These are phyloP conservation scores for Bombus balteatus DNA, from an alignment of 1,140 invertebrate genomes.

Conservation along the genomic window DNA sequence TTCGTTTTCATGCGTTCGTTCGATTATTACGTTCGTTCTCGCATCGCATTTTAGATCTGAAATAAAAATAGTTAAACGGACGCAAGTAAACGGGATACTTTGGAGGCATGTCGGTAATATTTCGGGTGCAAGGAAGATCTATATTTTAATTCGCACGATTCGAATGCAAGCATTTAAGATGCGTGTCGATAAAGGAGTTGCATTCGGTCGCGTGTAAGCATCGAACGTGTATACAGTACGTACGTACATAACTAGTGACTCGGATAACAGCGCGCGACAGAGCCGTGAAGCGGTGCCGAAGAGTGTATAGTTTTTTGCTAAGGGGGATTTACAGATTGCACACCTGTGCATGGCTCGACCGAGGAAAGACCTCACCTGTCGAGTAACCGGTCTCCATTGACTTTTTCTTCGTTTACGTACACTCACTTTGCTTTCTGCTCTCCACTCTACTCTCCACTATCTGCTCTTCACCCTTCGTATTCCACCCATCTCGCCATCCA, in stretches of 20 bases:
- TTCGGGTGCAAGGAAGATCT: background rate
- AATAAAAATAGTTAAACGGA: too few species aligned
- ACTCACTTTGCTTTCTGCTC: conserved; percentile 58
- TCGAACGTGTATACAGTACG: conserved; percentile 7
- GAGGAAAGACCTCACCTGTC: conserved; percentile 81
- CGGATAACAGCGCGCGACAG: conserved; percentile 18
- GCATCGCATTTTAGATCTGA: too few species aligned
- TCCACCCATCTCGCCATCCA: conserved; percentile 1
- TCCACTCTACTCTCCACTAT: conserved; percentile 25
- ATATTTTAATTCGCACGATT: background rate
- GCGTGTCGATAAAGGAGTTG: background rate
- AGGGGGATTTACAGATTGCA: conserved; percentile 80
- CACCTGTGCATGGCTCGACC: conserved; percentile 77
- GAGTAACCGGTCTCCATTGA: conserved; percentile 81
- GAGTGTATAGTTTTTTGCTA: conserved; percentile 76
- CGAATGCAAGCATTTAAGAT: background rate
- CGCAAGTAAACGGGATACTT: too few species aligned
- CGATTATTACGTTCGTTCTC: background rate
- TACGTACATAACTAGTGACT: conserved; percentile 16
- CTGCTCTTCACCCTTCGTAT: background rate
- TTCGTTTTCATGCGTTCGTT: background rate
- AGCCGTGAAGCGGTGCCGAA: conserved; percentile 52
- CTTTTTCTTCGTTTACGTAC: conserved; percentile 80
- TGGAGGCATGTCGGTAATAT: too few species aligned
- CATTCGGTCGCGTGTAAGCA: background rate